Evolutionary conservation across 2,113 vertebrate genomes (phyloP).

Genomic region (Paramisgurnus dabryanus): DNA sequence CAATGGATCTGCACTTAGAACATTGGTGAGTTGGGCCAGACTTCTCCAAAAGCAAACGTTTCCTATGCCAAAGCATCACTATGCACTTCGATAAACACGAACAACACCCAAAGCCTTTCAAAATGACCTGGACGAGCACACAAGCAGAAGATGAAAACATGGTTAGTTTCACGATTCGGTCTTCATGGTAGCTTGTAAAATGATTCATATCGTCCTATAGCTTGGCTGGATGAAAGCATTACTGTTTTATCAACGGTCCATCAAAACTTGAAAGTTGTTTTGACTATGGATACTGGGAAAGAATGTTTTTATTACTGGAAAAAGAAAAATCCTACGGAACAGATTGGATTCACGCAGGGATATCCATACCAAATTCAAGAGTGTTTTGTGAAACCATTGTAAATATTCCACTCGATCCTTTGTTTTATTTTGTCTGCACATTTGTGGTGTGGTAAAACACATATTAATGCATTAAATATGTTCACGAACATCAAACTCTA

Average conservation of each 20-base stretch:
- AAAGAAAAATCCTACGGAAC: slow-evolving; percentile 53
- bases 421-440: slow-evolving; percentile 55
- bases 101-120: slow-evolving; percentile 1
- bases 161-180: not conserved
- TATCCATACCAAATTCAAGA: slow-evolving; percentile 21
- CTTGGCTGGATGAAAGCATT: not conserved
- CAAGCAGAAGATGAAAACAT: slow-evolving; percentile 29
- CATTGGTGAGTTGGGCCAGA: slow-evolving; percentile 82
- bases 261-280: slow-evolving; percentile 67
- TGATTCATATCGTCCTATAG: not conserved
- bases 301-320: slow-evolving; percentile 72
- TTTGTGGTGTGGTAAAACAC: slow-evolving; percentile 57
- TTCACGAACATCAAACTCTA: slow-evolving; percentile 33
- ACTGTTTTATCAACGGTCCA: slow-evolving; percentile 36
- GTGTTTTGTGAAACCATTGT: slow-evolving; percentile 62
- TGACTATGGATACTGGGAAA: slow-evolving; percentile 52
- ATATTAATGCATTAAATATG: slow-evolving; percentile 19
- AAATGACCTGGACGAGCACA: not conserved
- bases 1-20: slow-evolving; percentile 95
- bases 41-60: not conserved
- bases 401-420: slow-evolving; percentile 61
- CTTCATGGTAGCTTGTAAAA: too few relatives aligned
- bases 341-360: slow-evolving; percentile 47
- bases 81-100: slow-evolving; percentile 36
- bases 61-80: not conserved